phyloP scores from a whole-genome alignment of 1,140 invertebrate genomes.

The Bombus confusus region DNA sequence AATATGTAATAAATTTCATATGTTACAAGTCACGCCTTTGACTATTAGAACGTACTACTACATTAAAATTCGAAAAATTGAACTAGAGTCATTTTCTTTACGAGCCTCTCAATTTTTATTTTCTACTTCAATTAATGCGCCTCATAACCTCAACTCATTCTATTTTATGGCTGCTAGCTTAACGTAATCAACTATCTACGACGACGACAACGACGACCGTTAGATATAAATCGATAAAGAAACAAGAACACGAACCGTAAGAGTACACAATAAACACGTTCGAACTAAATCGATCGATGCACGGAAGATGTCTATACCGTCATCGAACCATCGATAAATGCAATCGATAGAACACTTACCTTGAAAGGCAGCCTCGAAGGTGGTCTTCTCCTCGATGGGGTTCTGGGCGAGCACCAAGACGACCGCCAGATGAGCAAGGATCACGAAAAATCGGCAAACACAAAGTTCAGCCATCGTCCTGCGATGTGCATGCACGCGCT shows the following conservation, averaged over 20 bases:
- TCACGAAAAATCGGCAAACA: conserved; percentile 72
- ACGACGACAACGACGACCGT: neutral
- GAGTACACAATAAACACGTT: neutral
- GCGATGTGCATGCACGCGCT: conserved; percentile 64
- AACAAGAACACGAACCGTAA: neutral
- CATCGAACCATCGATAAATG: neutral
- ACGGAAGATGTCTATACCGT: neutral
- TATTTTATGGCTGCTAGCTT: neutral
- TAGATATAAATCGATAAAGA: neutral
- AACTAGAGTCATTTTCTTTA: neutral
- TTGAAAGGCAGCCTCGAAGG: conserved; percentile 84
- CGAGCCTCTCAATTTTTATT: neutral
- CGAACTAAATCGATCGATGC: neutral
- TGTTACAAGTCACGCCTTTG: too few relatives aligned
- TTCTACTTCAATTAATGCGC: neutral
- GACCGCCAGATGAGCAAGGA: conserved; percentile 69
- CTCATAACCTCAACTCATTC: neutral
- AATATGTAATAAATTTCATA: too few relatives aligned
- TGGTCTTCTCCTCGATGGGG: conserved; percentile 79
- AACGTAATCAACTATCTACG: neutral
- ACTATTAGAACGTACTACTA: too few relatives aligned
- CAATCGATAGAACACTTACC: conserved; percentile 75
- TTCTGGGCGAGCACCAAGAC: conserved; percentile 71
- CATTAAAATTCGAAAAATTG: neutral
- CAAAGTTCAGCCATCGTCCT: conserved; percentile 67